A percentile compares a stretch with the other conserved stretches of the same genome.
phyloP scores from a whole-genome alignment of 2,888 invertebrate genomes.

The Dryomyza anilis region DNA sequence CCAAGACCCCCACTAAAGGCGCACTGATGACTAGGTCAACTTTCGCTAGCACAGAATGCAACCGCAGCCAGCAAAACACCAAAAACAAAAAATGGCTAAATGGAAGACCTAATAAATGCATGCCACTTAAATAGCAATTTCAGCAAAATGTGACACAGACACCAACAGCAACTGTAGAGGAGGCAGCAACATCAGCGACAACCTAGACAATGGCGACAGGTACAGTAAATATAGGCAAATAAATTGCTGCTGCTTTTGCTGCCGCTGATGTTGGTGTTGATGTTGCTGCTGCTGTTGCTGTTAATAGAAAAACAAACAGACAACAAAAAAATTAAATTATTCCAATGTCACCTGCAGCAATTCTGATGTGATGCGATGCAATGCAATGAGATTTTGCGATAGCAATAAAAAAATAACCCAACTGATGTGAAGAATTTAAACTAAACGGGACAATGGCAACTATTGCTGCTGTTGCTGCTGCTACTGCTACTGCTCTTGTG shows the following conservation, averaged over 20 bases:
- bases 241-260: constrained; percentile 13
- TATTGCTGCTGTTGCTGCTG: not conserved
- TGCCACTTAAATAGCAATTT: constrained; percentile 21
- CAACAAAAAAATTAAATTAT: constrained; percentile 33
- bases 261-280: not conserved
- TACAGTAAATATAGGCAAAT: constrained; percentile 21
- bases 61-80: constrained; percentile 19
- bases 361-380: constrained; percentile 49
- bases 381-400: constrained; percentile 34
- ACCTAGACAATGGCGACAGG: constrained; percentile 41
- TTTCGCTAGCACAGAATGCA: constrained; percentile 56
- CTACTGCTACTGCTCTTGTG: not conserved
- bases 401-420: constrained; percentile 34
- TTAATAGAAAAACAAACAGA: not conserved
- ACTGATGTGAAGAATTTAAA: constrained; percentile 21
- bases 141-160: constrained; percentile 10
- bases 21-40: constrained; percentile 50
- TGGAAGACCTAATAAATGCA: constrained; percentile 6
- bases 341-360: constrained; percentile 50
- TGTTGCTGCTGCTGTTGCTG: not conserved
- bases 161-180: constrained; percentile 27
- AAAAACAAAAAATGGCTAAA: constrained; percentile 4
- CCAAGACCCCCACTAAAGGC: no score
- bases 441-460: constrained; percentile 1
- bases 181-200: constrained; percentile 18